Evolutionary conservation across 2,797 vertebrate genomes (phyloP).

Genomic region (Scleropages formosus): DNA sequence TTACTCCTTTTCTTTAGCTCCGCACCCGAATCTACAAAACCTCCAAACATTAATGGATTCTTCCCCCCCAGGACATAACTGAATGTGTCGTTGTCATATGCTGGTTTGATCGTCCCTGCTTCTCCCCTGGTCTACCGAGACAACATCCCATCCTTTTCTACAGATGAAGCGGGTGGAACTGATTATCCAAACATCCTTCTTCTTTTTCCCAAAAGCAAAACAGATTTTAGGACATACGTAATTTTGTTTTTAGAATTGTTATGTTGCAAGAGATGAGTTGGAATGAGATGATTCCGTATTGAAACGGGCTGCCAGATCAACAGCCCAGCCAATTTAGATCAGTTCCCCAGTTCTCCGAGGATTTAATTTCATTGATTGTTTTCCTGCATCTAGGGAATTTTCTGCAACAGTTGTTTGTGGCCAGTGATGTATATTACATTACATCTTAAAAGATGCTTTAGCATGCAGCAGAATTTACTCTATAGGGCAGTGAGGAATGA

Average conservation of each 20-base stretch:
- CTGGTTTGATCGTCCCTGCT: not conserved
- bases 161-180: not conserved
- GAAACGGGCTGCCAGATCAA: not conserved
- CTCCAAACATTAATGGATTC: not conserved
- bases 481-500: not conserved
- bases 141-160: not conserved
- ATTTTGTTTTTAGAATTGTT: not conserved
- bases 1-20: too few relatives aligned
- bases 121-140: not conserved
- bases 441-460: constrained; percentile 8
- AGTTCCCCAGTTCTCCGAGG: constrained; percentile 1
- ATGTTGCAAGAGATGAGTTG: not conserved
- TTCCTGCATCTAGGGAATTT: not conserved
- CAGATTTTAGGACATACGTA: not conserved
- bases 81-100: constrained; percentile 16
- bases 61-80: constrained; percentile 13
- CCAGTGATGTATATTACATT: not conserved
- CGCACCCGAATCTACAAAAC: not conserved
- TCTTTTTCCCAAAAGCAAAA: not conserved
- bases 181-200: not conserved
- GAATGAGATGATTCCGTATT: constrained; percentile 7
- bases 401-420: not conserved
- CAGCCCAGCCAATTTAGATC: not conserved
- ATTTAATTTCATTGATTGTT: not conserved
- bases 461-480: not conserved